These are phyloP conservation scores for Stictocephala bisonia DNA, from an alignment of 2,888 invertebrate genomes.

Conservation along the genomic window DNA sequence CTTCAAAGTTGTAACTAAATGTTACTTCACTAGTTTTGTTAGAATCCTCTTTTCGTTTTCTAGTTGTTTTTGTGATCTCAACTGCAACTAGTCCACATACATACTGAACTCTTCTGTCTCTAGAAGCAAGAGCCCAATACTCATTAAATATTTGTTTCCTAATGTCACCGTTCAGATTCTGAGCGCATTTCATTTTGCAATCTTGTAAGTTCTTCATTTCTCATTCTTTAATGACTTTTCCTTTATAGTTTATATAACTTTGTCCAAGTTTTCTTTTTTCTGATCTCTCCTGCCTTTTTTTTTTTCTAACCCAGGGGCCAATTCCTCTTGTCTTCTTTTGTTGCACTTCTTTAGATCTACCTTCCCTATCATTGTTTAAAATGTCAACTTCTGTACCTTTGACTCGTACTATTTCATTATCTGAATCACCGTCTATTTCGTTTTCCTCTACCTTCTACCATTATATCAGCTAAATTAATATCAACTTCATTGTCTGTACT, in stretches of 20 bases:
- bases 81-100: conserved; percentile 27
- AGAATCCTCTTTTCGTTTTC: conserved; percentile 23
- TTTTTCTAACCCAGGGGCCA: neutral
- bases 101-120: conserved; percentile 33
- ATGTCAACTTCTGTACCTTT: too few species aligned
- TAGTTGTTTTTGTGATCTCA: neutral
- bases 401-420: too few species aligned
- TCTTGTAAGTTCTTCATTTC: conserved; percentile 13
- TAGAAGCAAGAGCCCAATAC: conserved; percentile 43
- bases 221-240: conserved; percentile 12
- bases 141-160: conserved; percentile 37
- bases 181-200: conserved; percentile 18
- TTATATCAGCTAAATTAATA: too few species aligned
- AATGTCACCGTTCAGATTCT: neutral
- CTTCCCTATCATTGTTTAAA: too few species aligned
- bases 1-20: conserved; percentile 18
- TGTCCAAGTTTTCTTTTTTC: neutral
- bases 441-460: too few species aligned
- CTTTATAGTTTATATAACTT: conserved; percentile 7
- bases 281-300: neutral
- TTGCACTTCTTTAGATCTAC: too few species aligned
- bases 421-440: too few species aligned
- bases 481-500: too few species aligned
- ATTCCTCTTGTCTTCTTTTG: conserved; percentile 1
- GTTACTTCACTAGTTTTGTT: conserved; percentile 21